phyloP scores from a whole-genome alignment of 2,113 vertebrate genomes.

The Corvus moneduloides region DNA sequence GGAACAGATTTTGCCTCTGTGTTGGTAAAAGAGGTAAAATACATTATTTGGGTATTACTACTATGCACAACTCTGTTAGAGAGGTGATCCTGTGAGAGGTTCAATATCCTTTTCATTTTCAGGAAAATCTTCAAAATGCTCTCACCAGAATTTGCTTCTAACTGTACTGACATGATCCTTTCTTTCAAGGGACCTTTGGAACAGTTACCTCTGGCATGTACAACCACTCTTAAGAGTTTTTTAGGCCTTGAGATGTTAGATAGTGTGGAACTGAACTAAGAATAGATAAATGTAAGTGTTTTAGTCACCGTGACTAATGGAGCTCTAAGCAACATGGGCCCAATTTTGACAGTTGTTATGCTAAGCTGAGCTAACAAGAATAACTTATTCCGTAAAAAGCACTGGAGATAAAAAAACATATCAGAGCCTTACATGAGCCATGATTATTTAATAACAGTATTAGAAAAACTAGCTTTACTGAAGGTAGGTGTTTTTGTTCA shows the following conservation, averaged over 20 bases:
- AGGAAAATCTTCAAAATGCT: neutral
- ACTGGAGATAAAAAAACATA: neutral
- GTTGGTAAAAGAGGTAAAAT: neutral
- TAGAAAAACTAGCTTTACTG: neutral
- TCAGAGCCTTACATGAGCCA: fast-evolving
- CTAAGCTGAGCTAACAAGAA: neutral
- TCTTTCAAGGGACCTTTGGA: neutral
- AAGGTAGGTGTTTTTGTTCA: neutral
- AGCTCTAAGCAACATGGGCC: neutral
- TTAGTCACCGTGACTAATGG: neutral
- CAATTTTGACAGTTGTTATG: neutral
- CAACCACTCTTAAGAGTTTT: neutral
- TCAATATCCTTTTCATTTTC: neutral
- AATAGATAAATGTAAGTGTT: neutral
- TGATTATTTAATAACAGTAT: neutral
- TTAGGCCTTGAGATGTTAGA: neutral
- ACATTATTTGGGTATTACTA: neutral
- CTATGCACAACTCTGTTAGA: neutral
- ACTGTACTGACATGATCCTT: neutral
- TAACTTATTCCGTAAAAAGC: neutral
- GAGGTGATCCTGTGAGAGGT: neutral
- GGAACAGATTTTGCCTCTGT: neutral
- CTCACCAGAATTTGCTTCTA: neutral
- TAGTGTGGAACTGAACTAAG: neutral
- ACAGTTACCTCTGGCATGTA: neutral